Percentiles rank a stretch among this genome's conserved stretches.
These are phyloP conservation scores for Drosophila elegans DNA, from an alignment of 1,140 invertebrate genomes.

Conservation along the genomic window DNA sequence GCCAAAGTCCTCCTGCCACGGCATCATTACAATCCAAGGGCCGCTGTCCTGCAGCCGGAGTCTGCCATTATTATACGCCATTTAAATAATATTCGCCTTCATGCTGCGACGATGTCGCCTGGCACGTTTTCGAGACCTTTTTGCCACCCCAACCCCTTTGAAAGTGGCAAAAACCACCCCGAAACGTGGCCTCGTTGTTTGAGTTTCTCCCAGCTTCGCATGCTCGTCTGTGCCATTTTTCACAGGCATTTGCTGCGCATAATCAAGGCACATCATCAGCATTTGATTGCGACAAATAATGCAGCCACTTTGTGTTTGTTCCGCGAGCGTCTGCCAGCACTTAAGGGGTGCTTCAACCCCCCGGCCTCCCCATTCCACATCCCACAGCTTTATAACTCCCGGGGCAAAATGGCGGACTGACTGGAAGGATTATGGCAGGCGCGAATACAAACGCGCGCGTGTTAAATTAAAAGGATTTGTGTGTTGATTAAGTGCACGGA, in stretches of 20 bases:
- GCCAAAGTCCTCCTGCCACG: constrained; percentile 33
- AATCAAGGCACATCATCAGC: constrained; percentile 82
- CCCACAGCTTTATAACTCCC: not conserved
- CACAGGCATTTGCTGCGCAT: constrained; percentile 65
- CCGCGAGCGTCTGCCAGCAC: constrained; percentile 37
- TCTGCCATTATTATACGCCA: constrained; percentile 85
- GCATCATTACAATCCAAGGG: constrained; percentile 72
- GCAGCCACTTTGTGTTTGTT: constrained; percentile 79
- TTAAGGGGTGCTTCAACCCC: constrained; percentile 41
- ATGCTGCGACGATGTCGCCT: constrained; percentile 66
- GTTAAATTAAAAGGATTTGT: constrained; percentile 81
- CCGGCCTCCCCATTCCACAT: not conserved
- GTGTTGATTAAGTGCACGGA: constrained; percentile 73
- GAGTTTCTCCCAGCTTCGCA: not conserved
- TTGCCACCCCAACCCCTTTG: constrained; percentile 28
- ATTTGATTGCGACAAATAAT: constrained; percentile 85
- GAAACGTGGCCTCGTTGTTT: constrained; percentile 16
- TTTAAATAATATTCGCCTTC: constrained; percentile 84
- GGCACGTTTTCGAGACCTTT: constrained; percentile 60
- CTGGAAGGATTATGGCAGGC: constrained; percentile 34
- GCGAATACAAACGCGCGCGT: constrained; percentile 41
- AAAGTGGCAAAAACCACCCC: constrained; percentile 32
- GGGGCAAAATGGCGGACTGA: constrained; percentile 61
- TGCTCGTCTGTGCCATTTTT: constrained; percentile 60
- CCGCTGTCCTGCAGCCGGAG: constrained; percentile 40